phyloP scores from a whole-genome alignment of 1,140 invertebrate species.

The Drosophila ambigua region DNA sequence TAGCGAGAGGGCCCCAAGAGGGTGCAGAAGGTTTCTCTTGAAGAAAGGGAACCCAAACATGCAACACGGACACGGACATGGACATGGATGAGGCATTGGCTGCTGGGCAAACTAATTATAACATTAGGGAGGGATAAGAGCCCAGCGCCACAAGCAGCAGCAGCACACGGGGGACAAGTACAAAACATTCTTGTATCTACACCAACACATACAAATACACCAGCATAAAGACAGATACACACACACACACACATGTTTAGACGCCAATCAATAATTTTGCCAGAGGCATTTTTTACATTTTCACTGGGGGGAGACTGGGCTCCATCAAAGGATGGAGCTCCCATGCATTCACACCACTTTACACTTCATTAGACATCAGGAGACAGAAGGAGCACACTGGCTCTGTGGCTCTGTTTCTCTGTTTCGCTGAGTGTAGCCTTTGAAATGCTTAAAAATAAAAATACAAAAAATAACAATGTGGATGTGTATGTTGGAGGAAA shows the following conservation, averaged over 20 bases:
- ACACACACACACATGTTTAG: constrained; percentile 1
- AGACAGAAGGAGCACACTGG: constrained; percentile 15
- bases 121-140: neutral
- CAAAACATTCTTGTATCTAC: neutral
- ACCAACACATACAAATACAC: neutral
- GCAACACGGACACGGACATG: neutral
- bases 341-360: constrained; percentile 73
- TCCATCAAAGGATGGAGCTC: constrained; percentile 62
- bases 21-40: neutral
- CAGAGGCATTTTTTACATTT: constrained; percentile 27
- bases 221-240: neutral
- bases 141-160: constrained; percentile 2
- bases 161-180: neutral
- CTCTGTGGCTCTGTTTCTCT: constrained; percentile 26
- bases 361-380: constrained; percentile 68
- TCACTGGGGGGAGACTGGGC: neutral
- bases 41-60: constrained; percentile 4
- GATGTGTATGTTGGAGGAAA: constrained; percentile 15
- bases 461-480: constrained; percentile 19
- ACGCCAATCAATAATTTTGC: constrained; percentile 59
- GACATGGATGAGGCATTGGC: neutral
- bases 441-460: constrained; percentile 72
- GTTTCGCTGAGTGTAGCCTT: constrained; percentile 40
- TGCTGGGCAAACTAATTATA: constrained; percentile 30
- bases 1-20: constrained; percentile 2